These are phyloP conservation scores for Thaumatotibia leucotreta DNA, from an alignment of 1,140 invertebrate genomes.

Conservation along the genomic window DNA sequence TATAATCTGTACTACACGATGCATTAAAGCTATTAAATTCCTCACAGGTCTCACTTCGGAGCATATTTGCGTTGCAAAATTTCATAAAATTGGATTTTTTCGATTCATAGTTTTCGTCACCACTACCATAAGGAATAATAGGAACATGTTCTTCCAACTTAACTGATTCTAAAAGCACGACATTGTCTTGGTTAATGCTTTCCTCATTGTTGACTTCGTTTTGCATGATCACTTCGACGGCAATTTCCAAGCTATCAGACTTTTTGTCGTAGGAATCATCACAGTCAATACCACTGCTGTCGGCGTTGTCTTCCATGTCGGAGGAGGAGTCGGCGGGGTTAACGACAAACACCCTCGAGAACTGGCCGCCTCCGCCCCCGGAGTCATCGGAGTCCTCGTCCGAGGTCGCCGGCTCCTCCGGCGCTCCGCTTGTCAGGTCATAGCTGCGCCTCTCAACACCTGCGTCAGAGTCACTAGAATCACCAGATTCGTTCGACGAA, in stretches of 20 bases:
- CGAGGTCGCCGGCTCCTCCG: constrained; percentile 66
- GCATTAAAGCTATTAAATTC: constrained; percentile 66
- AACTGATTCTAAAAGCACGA: constrained; percentile 57
- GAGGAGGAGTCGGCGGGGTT: constrained; percentile 83
- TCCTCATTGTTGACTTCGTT: constrained; percentile 41
- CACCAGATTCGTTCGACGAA: constrained; percentile 73
- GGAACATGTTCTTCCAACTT: constrained; percentile 56
- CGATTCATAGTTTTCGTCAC: constrained; percentile 32
- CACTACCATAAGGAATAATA: constrained; percentile 44
- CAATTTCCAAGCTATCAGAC: constrained; percentile 59
- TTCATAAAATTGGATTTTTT: constrained; percentile 48
- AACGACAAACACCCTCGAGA: constrained; percentile 85
- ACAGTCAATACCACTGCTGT: constrained; percentile 75
- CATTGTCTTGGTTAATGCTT: constrained; percentile 37
- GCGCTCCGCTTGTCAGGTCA: constrained; percentile 67
- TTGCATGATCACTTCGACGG: constrained; percentile 43
- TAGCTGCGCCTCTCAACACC: constrained; percentile 72
- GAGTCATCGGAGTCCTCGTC: constrained; percentile 83
- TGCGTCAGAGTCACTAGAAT: constrained; percentile 72
- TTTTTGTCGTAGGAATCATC: constrained; percentile 66
- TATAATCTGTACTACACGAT: constrained; percentile 45
- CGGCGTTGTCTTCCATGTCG: constrained; percentile 77
- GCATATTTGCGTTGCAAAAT: constrained; percentile 67
- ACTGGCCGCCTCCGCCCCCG: constrained; percentile 81
- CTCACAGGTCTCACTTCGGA: constrained; percentile 63